phyloP scores from a whole-genome alignment of 2,888 invertebrate species.

The Drosophila multiciliata region DNA sequence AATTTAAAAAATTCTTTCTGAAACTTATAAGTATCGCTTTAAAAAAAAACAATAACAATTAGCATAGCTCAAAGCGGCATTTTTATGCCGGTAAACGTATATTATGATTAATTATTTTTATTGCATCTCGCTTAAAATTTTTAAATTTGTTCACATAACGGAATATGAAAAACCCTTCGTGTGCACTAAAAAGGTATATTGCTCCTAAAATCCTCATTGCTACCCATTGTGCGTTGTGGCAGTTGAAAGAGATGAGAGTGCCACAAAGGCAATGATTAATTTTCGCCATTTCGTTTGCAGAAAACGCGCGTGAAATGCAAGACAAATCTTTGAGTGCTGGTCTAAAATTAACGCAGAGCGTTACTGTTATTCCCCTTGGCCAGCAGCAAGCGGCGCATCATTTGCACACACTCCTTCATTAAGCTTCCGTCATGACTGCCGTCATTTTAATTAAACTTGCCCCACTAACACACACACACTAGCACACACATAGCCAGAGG shows the following conservation, averaged over 20 bases:
- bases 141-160: background rate
- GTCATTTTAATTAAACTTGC: slow-evolving; percentile 68
- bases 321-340: slow-evolving; percentile 55
- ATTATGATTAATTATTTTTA: background rate
- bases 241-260: slow-evolving; percentile 7
- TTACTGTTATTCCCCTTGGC: slow-evolving; percentile 1
- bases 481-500: background rate
- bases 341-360: slow-evolving; percentile 56
- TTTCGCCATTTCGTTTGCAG: slow-evolving; percentile 64
- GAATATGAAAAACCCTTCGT: background rate
- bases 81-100: background rate
- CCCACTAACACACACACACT: slow-evolving; percentile 16
- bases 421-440: slow-evolving; percentile 12
- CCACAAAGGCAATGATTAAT: slow-evolving; percentile 74
- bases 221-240: slow-evolving; percentile 8
- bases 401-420: slow-evolving; percentile 50
- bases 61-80: background rate
- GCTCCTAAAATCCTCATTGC: background rate
- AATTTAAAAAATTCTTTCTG: too few relatives aligned
- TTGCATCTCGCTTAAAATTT: background rate
- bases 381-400: slow-evolving; percentile 14
- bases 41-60: too few relatives aligned
- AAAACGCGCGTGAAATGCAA: slow-evolving; percentile 47
- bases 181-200: background rate
- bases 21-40: too few relatives aligned